These are phyloP conservation scores for Dorcus hopei DNA, from an alignment of 2,888 invertebrate genomes.

Conservation along the genomic window DNA sequence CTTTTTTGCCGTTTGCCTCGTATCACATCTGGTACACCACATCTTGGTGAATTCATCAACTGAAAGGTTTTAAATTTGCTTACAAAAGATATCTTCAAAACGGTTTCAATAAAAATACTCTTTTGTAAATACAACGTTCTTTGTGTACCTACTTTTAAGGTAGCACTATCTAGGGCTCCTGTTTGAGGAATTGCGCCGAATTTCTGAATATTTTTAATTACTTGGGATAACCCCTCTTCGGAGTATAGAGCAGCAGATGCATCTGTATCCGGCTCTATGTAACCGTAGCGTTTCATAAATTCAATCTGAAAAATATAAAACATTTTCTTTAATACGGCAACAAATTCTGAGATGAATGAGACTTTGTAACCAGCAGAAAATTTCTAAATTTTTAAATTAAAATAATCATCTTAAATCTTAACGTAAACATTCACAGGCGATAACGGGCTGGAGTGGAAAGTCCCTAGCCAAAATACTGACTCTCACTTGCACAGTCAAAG, in stretches of 20 bases:
- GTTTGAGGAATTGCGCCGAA: slow-evolving; percentile 69
- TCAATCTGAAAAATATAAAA: slow-evolving; percentile 50
- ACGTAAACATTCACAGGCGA: no score
- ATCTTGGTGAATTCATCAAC: slow-evolving; percentile 65
- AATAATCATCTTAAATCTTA: no score
- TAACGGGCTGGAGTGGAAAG: no score
- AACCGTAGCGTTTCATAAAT: slow-evolving; percentile 70
- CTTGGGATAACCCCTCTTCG: slow-evolving; percentile 59
- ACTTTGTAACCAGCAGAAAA: no score
- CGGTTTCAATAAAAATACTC: no score
- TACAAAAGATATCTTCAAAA: no score
- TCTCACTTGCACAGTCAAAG: no score
- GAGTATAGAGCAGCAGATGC: slow-evolving; percentile 62
- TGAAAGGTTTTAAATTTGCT: slow-evolving; percentile 34
- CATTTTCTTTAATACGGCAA: neutral
- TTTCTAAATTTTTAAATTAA: no score
- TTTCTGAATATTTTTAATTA: slow-evolving; percentile 65
- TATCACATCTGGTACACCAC: slow-evolving; percentile 69
- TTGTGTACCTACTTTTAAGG: slow-evolving; percentile 53
- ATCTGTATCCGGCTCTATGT: slow-evolving; percentile 53
- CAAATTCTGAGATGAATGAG: no score
- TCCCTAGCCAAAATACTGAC: no score
- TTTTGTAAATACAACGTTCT: no score
- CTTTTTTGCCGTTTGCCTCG: slow-evolving; percentile 51
- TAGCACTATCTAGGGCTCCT: slow-evolving; percentile 63